Conservation (phyloP, 2,888 invertebrate genomes). For the Leptarthrus brevirostris region DNA sequence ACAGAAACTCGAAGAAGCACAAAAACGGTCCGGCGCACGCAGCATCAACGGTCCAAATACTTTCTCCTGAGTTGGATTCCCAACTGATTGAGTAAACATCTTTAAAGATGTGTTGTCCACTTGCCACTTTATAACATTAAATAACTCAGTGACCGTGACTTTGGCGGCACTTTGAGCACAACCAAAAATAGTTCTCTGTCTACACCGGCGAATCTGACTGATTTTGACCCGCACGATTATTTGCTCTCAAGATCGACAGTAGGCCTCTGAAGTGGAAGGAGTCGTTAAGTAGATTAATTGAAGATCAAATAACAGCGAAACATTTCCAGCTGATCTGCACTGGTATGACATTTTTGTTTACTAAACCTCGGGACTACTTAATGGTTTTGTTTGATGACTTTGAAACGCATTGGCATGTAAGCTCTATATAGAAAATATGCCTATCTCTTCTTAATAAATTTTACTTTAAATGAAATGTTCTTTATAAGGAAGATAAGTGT, state of each 20-base stretch:
- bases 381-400: slow-evolving; percentile 11
- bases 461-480: too few species aligned
- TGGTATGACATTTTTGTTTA: not conserved
- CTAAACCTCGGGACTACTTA: slow-evolving; percentile 2
- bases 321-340: not conserved
- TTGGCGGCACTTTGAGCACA: slow-evolving; percentile 45
- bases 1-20: not conserved
- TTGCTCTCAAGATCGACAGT: slow-evolving; percentile 16
- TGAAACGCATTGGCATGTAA: not conserved
- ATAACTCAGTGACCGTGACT: slow-evolving; percentile 47
- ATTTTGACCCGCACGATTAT: not conserved
- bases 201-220: not conserved
- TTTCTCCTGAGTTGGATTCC: slow-evolving; percentile 26
- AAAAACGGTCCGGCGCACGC: not conserved
- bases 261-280: slow-evolving; percentile 13
- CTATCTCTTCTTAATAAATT: too few species aligned
- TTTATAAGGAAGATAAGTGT: too few species aligned
- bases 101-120: not conserved
- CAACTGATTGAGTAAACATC: slow-evolving; percentile 7
- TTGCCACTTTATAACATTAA: slow-evolving; percentile 26
- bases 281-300: slow-evolving; percentile 24
- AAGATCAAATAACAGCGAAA: slow-evolving; percentile 1
- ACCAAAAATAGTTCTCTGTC: slow-evolving; percentile 30
- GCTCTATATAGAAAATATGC: too few species aligned
- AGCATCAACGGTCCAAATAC: slow-evolving; percentile 32